Percentiles rank a stretch among this genome's conserved stretches.
These are phyloP conservation scores for Aporrectodea caliginosa DNA, from an alignment of 1,140 invertebrate species.

Conservation along the genomic window DNA sequence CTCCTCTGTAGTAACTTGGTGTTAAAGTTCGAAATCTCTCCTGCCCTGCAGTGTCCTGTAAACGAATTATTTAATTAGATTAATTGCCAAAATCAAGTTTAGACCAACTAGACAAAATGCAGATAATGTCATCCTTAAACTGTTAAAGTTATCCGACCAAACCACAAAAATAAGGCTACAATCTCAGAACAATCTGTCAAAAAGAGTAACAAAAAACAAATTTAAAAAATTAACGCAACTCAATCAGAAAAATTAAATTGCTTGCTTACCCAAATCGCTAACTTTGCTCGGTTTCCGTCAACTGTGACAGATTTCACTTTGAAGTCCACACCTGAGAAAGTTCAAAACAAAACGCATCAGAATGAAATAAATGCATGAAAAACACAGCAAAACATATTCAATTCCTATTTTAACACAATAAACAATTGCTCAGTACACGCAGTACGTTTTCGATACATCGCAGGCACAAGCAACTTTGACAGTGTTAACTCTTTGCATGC, in stretches of 20 bases:
- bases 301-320: constrained; percentile 69
- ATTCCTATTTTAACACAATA: no score
- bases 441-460: no score
- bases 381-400: no score
- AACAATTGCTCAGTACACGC: no score
- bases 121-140: background rate
- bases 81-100: background rate
- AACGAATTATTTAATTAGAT: background rate
- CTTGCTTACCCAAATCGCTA: constrained; percentile 69
- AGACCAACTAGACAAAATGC: background rate
- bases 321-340: constrained; percentile 53
- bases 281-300: constrained; percentile 85
- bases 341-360: no score
- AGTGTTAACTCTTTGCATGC: no score
- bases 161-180: constrained; percentile 1
- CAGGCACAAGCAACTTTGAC: no score
- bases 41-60: constrained; percentile 91
- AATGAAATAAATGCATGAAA: no score
- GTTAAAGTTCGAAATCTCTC: constrained; percentile 94
- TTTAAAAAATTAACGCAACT: background rate
- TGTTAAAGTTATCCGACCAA: constrained; percentile 28
- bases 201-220: background rate
- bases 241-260: constrained; percentile 15
- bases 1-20: constrained; percentile 85
- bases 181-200: background rate